Conservation (phyloP, 2,113 vertebrate species). For the Crotalus helleri region DNA sequence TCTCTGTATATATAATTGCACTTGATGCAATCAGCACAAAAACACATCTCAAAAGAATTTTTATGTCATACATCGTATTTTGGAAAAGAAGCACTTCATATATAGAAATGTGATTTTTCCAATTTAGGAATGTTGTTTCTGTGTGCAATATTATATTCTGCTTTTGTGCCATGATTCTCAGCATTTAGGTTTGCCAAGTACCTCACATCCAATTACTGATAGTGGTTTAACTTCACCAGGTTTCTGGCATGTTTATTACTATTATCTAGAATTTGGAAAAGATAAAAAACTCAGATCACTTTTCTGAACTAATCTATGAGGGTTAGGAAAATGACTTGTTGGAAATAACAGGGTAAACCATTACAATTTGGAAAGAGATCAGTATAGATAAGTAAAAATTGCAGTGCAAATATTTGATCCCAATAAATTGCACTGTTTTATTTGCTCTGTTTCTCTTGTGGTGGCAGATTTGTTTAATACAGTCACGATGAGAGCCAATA, state of each 20-base stretch:
- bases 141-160: not conserved
- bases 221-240: not conserved
- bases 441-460: not conserved
- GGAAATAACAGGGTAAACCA: not conserved
- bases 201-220: not conserved
- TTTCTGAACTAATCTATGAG: not conserved
- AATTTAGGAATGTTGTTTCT: not conserved
- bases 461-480: not conserved
- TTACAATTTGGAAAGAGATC: not conserved
- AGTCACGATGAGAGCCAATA: constrained; percentile 38
- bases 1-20: not conserved
- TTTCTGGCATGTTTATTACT: not conserved
- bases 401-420: not conserved
- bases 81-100: not conserved
- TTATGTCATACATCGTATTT: not conserved
- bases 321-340: not conserved
- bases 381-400: not conserved
- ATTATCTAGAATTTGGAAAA: not conserved
- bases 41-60: not conserved
- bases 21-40: not conserved
- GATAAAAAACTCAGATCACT: not conserved
- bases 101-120: not conserved
- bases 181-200: not conserved
- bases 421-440: not conserved
- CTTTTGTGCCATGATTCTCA: not conserved